These are phyloP conservation scores for Sclerurus mexicanus DNA, from an alignment of 2,113 vertebrate genomes.

Conservation along the genomic window DNA sequence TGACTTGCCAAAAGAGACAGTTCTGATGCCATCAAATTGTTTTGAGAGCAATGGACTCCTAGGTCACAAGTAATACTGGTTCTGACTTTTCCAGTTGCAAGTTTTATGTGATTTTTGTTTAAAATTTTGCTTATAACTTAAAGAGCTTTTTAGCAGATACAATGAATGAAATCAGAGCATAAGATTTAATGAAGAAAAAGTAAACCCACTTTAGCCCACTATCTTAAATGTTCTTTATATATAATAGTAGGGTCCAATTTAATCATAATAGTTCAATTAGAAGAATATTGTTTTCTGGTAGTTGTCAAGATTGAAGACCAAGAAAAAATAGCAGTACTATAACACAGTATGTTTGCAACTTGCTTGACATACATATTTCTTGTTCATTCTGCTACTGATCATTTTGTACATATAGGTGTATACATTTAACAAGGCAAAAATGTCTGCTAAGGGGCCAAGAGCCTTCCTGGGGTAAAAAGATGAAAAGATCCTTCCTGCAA, in stretches of 20 bases:
- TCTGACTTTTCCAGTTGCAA: background rate
- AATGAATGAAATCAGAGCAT: background rate
- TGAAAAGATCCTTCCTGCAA: no score
- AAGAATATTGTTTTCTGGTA: background rate
- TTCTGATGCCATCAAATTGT: background rate
- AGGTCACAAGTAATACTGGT: background rate
- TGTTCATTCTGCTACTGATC: background rate
- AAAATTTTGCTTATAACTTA: background rate
- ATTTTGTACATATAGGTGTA: background rate
- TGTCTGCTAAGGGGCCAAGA: no score
- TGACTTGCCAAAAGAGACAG: background rate
- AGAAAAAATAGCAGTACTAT: no score
- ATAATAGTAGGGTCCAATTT: background rate
- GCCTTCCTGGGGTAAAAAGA: no score
- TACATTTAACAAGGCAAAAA: no score
- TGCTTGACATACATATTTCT: background rate
- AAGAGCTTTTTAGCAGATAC: background rate
- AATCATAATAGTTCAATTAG: background rate
- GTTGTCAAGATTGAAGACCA: background rate
- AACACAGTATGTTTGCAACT: background rate
- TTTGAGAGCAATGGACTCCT: background rate
- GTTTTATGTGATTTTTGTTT: background rate
- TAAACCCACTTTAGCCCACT: background rate
- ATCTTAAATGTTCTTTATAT: background rate
- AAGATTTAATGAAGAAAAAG: background rate